Percentiles rank a stretch among this genome's conserved stretches.
Conservation (phyloP, 2,888 invertebrate species). For the Orchesella flavescens region DNA sequence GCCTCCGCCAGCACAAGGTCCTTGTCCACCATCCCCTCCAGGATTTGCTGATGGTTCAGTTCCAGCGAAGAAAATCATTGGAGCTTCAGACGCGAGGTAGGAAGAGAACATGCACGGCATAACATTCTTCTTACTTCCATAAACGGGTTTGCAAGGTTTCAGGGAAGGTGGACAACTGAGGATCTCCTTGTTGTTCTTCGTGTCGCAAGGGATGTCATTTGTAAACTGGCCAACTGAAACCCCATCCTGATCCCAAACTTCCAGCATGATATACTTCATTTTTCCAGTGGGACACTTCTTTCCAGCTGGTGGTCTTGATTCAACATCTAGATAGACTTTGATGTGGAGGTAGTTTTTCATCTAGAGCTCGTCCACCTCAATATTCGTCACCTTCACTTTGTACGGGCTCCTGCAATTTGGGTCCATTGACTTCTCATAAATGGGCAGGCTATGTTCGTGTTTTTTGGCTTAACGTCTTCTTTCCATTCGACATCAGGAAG, state of each 20-base stretch:
- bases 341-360: conserved; percentile 57
- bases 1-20: not conserved
- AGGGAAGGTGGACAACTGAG: no score
- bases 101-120: conserved; percentile 31
- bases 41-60: not conserved
- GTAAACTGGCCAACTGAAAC: conserved; percentile 52
- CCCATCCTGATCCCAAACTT: conserved; percentile 49
- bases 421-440: conserved; percentile 11
- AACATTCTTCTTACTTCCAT: not conserved
- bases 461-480: not conserved
- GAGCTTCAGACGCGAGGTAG: not conserved
- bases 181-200: no score
- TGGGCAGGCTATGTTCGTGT: conserved; percentile 15
- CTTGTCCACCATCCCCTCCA: not conserved
- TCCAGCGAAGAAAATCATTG: conserved; percentile 16
- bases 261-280: conserved; percentile 44
- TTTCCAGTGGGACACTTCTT: conserved; percentile 45
- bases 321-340: conserved; percentile 18
- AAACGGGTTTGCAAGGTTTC: not conserved
- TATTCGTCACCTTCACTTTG: conserved; percentile 33
- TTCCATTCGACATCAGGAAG: no score
- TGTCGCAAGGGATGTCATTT: not conserved
- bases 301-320: not conserved
- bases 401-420: conserved; percentile 32
- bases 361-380: conserved; percentile 21